A percentile compares a stretch with the other conserved stretches of the same genome.
Evolutionary conservation across 1,140 invertebrate species (phyloP).

Genomic region (Periplaneta americana): DNA sequence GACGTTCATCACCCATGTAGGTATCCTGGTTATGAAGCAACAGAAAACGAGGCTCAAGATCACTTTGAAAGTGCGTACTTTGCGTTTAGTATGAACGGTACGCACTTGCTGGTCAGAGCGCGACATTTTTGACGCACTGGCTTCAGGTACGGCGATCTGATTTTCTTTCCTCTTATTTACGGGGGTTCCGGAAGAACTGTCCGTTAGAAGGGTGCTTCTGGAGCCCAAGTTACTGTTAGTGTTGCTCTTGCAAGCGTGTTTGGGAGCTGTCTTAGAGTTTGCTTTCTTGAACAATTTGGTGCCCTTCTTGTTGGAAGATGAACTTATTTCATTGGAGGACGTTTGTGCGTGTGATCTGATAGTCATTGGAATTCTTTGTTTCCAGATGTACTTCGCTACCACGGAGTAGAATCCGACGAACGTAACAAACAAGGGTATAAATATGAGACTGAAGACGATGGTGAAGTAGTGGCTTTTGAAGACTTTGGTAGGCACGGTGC

Average conservation of each 20-base stretch:
- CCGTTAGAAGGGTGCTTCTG: neutral
- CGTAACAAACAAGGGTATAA: constrained; percentile 42
- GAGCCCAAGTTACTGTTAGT: neutral
- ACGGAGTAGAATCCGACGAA: constrained; percentile 47
- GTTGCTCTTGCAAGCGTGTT: neutral
- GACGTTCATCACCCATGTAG: constrained; percentile 40
- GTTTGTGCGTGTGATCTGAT: neutral
- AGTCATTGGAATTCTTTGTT: constrained; percentile 23
- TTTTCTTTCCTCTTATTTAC: neutral
- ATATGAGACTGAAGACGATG: constrained; percentile 43
- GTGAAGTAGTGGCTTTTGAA: constrained; percentile 33
- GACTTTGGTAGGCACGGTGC: neutral
- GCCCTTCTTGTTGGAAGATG: neutral
- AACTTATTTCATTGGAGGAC: neutral
- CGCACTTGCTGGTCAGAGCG: constrained; percentile 7
- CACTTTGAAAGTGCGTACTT: constrained; percentile 45
- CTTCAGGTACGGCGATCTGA: neutral
- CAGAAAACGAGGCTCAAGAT: constrained; percentile 44
- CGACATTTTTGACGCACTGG: neutral
- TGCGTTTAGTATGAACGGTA: constrained; percentile 34
- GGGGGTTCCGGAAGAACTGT: neutral
- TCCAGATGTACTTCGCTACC: constrained; percentile 45
- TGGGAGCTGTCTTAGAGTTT: neutral
- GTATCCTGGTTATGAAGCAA: constrained; percentile 45
- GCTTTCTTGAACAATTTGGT: neutral